Percentiles rank a stretch among this genome's conserved stretches.
These are phyloP conservation scores for Steinernema hermaphroditum DNA, from an alignment of 2,888 invertebrate genomes.

Conservation along the genomic window DNA sequence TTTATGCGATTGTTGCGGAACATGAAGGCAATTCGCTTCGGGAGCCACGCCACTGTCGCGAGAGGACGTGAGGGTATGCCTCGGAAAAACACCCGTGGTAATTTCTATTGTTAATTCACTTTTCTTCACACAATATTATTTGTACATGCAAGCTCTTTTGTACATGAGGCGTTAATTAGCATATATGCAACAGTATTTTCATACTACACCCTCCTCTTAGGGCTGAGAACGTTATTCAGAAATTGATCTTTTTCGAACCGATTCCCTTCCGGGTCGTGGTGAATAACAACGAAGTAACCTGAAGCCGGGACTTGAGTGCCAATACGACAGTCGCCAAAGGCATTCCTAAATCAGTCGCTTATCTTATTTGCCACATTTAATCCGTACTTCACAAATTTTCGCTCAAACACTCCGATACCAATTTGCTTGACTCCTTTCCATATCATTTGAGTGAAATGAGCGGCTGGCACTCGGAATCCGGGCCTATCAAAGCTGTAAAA, in stretches of 20 bases:
- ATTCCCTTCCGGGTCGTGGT: constrained; percentile 21
- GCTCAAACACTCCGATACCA: constrained; percentile 37
- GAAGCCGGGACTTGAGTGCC: background rate
- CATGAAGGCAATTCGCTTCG: background rate
- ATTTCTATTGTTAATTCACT: background rate
- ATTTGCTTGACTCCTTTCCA: constrained; percentile 43
- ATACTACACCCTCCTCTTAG: constrained; percentile 1
- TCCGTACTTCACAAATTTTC: background rate
- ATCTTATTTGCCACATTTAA: background rate
- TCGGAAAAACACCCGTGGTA: background rate
- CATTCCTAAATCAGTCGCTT: background rate
- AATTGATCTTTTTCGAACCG: constrained; percentile 17
- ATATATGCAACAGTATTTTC: background rate
- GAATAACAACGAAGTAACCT: constrained; percentile 12
- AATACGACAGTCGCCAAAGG: constrained; percentile 14
- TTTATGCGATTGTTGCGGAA: background rate
- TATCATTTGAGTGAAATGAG: constrained; percentile 45
- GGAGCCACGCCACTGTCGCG: background rate
- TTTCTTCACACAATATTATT: background rate
- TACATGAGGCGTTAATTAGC: background rate
- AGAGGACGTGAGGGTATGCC: background rate
- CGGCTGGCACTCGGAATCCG: constrained; percentile 37
- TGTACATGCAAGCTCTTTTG: background rate
- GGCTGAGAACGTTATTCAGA: constrained; percentile 6
- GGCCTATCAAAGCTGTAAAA: constrained; percentile 41